Base-by-base conservation (phyloP, 2,888 invertebrate genomes). In the Xylophagus ater region DNA sequence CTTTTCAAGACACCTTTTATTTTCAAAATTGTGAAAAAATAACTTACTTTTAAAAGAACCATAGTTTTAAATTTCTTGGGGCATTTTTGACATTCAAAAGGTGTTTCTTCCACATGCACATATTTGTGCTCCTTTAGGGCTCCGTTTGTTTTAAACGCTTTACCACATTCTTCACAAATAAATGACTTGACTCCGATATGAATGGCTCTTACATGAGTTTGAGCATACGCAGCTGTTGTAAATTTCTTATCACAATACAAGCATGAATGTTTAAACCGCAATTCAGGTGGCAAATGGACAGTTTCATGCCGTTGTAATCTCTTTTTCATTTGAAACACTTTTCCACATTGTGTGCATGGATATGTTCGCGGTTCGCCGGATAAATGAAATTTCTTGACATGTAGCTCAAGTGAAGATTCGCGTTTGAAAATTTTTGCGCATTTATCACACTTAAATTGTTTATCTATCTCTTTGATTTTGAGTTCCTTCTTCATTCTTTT, bases 41-140 rank as follows among this genome's bases (percentile, higher is more conserved):
- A n/a, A n/a, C n/a, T n/a, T n/a, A n/a, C n/a, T n/a, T n/a, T n/a
- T n/a, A n/a, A n/a, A 8, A 40, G 25, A 6, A 40, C 38, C 17
- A 41, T 21, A 42, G 47, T 47, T 33, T 46, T 44, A 29, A 43
- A 44, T 25, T 50, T 49, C 12, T 60, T 59, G 2, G 54, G 52
- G 30, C 64, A 65, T 17, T 62, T 58, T 2, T 56, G 51, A 49
- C 70, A 70, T 29, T 58, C 57, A 46, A 61, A 68, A 0, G 68
- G 68, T 3, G 62, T 58, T 4, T 63, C 65, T 2, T 66, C 65
- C 12, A 65, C 65, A 44, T 70, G 70, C 2, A 65, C 65, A 4
- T 68, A 54, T 41, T 66, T 60, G 50, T 70, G 70, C 44, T 69
- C 69, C 25, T 63, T 66, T 0, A 70, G 51, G 2, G 69, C 66